These are phyloP conservation scores for Echinops telfairi DNA, from an alignment of 2,113 vertebrate species.

Conservation along the genomic window DNA sequence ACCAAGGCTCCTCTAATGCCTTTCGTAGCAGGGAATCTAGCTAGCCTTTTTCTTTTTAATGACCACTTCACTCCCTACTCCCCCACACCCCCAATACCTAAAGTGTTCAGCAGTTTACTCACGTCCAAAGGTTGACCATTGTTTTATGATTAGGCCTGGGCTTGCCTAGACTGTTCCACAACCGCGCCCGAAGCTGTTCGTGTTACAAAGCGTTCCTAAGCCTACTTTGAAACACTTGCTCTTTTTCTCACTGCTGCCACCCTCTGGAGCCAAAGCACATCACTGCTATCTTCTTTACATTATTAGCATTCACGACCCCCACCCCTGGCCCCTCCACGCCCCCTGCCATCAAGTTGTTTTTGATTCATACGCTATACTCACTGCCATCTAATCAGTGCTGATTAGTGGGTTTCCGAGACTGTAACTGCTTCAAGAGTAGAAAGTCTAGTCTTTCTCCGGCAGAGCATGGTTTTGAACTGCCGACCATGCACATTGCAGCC, in stretches of 20 bases:
- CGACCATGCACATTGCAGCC: too few relatives aligned
- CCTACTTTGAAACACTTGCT: neutral
- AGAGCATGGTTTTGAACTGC: too few relatives aligned
- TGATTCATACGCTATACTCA: too few relatives aligned
- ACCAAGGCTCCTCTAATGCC: neutral
- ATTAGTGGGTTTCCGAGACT: too few relatives aligned
- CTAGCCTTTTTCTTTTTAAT: neutral
- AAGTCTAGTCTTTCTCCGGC: too few relatives aligned
- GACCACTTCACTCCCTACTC: neutral
- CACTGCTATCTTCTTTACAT: neutral
- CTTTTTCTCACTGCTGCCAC: constrained; percentile 61
- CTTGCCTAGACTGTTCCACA: neutral
- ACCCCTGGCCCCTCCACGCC: too few relatives aligned
- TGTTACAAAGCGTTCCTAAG: neutral
- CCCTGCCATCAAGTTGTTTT: too few relatives aligned
- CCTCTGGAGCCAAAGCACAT: neutral
- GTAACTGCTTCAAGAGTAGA: too few relatives aligned
- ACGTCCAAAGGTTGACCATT: neutral
- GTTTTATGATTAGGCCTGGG: neutral
- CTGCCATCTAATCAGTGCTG: too few relatives aligned
- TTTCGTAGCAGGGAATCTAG: neutral
- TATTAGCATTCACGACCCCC: too few relatives aligned
- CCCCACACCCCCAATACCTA: too few relatives aligned
- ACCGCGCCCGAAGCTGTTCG: neutral
- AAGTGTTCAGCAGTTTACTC: neutral